Evolutionary conservation across 2,797 vertebrate species (phyloP).

Genomic region (Lophius americanus): DNA sequence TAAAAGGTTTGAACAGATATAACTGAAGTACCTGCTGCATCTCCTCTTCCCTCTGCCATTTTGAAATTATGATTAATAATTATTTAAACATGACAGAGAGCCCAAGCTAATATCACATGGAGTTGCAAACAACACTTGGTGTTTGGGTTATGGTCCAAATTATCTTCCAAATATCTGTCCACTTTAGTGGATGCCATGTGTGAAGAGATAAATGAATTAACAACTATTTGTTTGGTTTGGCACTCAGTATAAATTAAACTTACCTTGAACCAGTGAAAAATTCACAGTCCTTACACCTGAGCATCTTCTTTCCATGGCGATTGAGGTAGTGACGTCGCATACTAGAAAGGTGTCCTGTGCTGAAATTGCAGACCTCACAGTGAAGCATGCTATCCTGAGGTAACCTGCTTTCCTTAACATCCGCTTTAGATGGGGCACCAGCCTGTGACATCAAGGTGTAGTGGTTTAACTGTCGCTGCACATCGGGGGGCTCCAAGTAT

Average conservation of each 20-base stretch:
- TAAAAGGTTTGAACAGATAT: too few species aligned
- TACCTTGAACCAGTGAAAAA: slow-evolving; percentile 92
- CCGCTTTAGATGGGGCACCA: slow-evolving; percentile 65
- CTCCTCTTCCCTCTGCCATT: too few species aligned
- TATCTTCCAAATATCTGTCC: too few species aligned
- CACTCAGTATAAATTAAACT: slow-evolving; percentile 38
- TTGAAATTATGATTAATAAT: too few species aligned
- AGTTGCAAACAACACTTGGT: too few species aligned
- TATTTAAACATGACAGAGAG: too few species aligned
- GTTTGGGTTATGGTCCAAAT: too few species aligned
- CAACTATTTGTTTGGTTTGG: too few species aligned
- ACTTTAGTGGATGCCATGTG: too few species aligned
- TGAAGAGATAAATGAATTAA: too few species aligned
- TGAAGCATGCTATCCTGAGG: slow-evolving; percentile 75
- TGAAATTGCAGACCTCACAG: slow-evolving; percentile 94
- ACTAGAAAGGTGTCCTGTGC: slow-evolving; percentile 87
- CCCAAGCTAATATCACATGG: too few species aligned
- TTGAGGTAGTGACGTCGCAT: slow-evolving; percentile 90
- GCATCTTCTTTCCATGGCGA: slow-evolving; percentile 90
- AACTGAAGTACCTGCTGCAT: too few species aligned
- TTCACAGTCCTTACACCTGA: slow-evolving; percentile 91
- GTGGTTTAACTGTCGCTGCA: slow-evolving; percentile 91
- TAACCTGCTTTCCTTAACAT: slow-evolving; percentile 28
- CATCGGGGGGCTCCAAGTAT: slow-evolving; percentile 89
- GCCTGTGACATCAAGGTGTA: slow-evolving; percentile 85